Conservation (phyloP, 2,888 invertebrate species). For the Serrognathus titanus region DNA sequence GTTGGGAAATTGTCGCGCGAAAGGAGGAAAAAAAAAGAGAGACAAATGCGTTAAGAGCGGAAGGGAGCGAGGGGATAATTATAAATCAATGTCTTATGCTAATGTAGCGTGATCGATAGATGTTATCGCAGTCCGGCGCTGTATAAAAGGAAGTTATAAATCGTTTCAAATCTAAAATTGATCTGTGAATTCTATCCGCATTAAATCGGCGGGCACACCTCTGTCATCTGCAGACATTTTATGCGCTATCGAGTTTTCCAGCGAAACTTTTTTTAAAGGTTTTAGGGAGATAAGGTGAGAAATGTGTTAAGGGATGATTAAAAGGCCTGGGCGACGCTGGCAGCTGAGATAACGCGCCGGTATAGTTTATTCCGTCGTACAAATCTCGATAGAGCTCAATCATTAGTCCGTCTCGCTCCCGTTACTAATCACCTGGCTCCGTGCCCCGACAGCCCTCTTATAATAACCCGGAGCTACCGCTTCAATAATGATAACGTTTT, state of each 20-base stretch:
- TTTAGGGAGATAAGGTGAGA: constrained; percentile 36
- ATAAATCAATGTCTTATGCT: constrained; percentile 52
- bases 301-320: constrained; percentile 50
- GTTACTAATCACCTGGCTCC: constrained; percentile 45
- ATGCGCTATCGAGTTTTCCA: constrained; percentile 31
- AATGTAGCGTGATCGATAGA: constrained; percentile 50
- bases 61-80: constrained; percentile 38
- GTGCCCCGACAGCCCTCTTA: constrained; percentile 30
- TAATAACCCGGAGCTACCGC: constrained; percentile 32
- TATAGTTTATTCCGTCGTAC: constrained; percentile 41
- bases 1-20: too few species aligned
- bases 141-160: constrained; percentile 50
- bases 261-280: constrained; percentile 29
- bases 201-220: constrained; percentile 46
- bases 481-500: constrained; percentile 40
- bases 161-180: constrained; percentile 51
- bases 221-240: constrained; percentile 40
- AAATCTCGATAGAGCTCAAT: constrained; percentile 46
- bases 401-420: constrained; percentile 39
- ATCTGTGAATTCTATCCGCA: constrained; percentile 48
- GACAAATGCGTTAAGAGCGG: not conserved
- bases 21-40: not conserved
- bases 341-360: constrained; percentile 38
- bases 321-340: constrained; percentile 45
- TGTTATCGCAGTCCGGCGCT: constrained; percentile 40